phyloP scores from a whole-genome alignment of 1,140 invertebrate genomes.

The Anthonomus grandis region DNA sequence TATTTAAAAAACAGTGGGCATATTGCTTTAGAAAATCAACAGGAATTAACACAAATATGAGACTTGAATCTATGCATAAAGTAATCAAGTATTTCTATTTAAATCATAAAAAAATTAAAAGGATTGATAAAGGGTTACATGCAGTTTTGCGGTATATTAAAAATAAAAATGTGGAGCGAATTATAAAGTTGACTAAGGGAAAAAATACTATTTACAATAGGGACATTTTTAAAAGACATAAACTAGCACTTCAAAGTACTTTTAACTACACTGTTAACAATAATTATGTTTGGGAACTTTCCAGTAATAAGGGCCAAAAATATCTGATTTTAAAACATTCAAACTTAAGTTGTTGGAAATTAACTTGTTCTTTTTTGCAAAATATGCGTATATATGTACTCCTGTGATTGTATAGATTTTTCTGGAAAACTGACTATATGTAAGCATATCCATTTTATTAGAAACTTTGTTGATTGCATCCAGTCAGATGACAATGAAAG shows the following conservation, averaged over 20 bases:
- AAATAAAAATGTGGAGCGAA: slow-evolving; percentile 9
- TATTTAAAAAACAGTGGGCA: slow-evolving; percentile 12
- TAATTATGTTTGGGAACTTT: slow-evolving; percentile 4
- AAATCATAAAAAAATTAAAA: slow-evolving; percentile 4
- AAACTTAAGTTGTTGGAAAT: slow-evolving; percentile 4
- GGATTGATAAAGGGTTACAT: slow-evolving; percentile 9
- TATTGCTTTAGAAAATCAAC: slow-evolving; percentile 12
- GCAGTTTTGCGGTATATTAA: slow-evolving; percentile 6
- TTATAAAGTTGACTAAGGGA: slow-evolving; percentile 5
- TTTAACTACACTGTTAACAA: not conserved
- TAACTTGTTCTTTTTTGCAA: slow-evolving; percentile 12
- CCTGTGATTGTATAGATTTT: slow-evolving; percentile 13
- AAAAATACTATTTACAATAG: not conserved
- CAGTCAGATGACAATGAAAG: too few relatives aligned
- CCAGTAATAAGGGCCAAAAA: not conserved
- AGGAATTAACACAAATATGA: slow-evolving; percentile 7
- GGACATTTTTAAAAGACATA: slow-evolving; percentile 14
- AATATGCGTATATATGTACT: slow-evolving; percentile 12
- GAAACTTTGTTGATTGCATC: too few relatives aligned
- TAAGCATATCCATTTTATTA: slow-evolving; percentile 23
- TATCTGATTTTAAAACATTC: slow-evolving; percentile 2
- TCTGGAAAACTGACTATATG: slow-evolving; percentile 4
- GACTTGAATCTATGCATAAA: slow-evolving; percentile 14
- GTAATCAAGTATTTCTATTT: slow-evolving; percentile 13
- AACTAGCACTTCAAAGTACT: not conserved